Base-by-base conservation (phyloP, 2,888 invertebrate genomes). In the Abrostola triplasia region DNA sequence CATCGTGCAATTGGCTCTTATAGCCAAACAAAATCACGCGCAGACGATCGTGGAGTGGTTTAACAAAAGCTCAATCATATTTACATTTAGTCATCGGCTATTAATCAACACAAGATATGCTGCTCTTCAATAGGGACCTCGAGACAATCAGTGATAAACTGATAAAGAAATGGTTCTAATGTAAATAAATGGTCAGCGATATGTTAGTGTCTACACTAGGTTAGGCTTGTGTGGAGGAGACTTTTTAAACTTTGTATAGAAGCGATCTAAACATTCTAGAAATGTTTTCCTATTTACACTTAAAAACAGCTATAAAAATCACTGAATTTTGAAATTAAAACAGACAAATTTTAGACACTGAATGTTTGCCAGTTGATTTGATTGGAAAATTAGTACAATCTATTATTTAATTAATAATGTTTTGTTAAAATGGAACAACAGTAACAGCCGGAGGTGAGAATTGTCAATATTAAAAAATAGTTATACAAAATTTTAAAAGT, bases 131-230 rank as follows among this genome's bases (percentile, higher is more conserved):
- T 88, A 89, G 85, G 77, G 70, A 76, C 79, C 82, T 84, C 89
- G 82, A 90, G 90, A 92, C 92, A 92, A 93, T 92, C 89, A 84
- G 83, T 89, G 92, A 92, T 93, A 93, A 90, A 93, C 91, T 90
- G 90, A 91, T 93, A 92, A 90, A 93, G 94, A 94, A 94, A 92
- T 90, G 92, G 85, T 90, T 84, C 91, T 94, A 94, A 94, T 94
- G 92, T 94, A 93, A 94, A 94, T 93, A 94, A 94, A 94, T 94
- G 89, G 87, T 84, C 86, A 88, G 84, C 90, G 83, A 94, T 94
- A 90, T 92, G 77, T 94, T 92, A 90, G 85, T 88, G 94, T 93
- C 93, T 73, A 79, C 64, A 64, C 69, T 66, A 61, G 55, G 83
- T 51, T 70, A 64, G 24, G 11, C 42, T 68, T 73, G 9, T 60